Percentiles rank a stretch among this genome's conserved stretches.
Evolutionary conservation across 2,797 vertebrate genomes (phyloP).

Genomic region (Coregonus ussuriensis): DNA sequence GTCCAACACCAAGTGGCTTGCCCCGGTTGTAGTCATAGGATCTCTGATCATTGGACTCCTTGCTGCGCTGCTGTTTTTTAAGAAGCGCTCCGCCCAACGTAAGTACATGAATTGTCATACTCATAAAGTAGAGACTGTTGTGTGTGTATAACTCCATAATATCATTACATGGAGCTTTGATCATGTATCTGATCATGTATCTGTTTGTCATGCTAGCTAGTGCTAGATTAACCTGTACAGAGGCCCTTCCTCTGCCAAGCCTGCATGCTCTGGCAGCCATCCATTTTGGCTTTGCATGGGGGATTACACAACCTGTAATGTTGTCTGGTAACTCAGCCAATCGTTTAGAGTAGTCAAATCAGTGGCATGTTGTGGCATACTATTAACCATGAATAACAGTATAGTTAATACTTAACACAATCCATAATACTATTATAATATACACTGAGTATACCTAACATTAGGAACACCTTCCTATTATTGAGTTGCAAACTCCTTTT

Average conservation of each 20-base stretch:
- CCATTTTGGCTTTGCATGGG: not conserved
- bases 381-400: no score
- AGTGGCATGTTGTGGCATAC: no score
- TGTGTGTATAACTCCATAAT: no score
- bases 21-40: conserved; percentile 66
- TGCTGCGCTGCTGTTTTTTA: not conserved
- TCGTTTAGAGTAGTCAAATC: no score
- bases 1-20: conserved; percentile 23
- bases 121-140: not conserved
- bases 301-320: not conserved
- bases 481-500: no score
- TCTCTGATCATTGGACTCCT: conserved; percentile 62
- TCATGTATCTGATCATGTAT: not conserved
- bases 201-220: not conserved
- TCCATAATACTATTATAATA: no score
- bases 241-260: not conserved
- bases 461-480: no score
- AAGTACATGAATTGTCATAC: conserved; percentile 43
- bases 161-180: no score
- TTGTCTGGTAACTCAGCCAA: no score
- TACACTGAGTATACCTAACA: no score
- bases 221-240: not conserved
- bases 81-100: conserved; percentile 22
- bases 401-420: no score
- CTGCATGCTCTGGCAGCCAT: not conserved